Base-by-base conservation (phyloP, 2,888 invertebrate genomes). In the Thymelicus sylvestris region DNA sequence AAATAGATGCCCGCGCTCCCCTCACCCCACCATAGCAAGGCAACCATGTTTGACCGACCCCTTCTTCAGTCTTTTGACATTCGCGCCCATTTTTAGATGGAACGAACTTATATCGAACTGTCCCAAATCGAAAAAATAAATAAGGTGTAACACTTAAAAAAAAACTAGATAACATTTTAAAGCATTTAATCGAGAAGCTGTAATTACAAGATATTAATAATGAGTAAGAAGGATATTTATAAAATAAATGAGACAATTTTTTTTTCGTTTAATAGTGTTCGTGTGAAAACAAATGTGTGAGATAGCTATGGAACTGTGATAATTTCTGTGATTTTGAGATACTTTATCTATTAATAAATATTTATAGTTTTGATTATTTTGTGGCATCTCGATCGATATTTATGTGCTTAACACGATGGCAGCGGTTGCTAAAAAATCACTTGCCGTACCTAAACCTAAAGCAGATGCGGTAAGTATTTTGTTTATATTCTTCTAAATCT, bases 31-130 rank as follows among this genome's bases (percentile, higher is more conserved):
- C 78, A 77, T 78, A 78, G 80, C 83, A 76, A 79, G 81, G 79
- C 83, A 81, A 82, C 82, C 79, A 84, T 83, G 82, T 80, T 81
- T 78, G 77, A 82, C 78, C 89, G 87, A 89, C 90, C 89, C 88
- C 86, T 83, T 85, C 86, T 83, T 92, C 91, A 92, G 93, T 93
- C 92, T 90, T 92, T 92, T 92, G 93, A 90, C 91, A 89, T 90
- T 87, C 93, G 93, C 92, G 87, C 89, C 90, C 92, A 90, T 91
- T 92, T 93, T 92, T 89, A 92, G 88, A 91, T 92, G 90, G 86
- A 91, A 91, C 92, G 88, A 31, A 91, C 79, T 83, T 79, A 81
- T 78, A 90, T 75, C 91, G 90, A 92, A 89, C 82, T 85, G 81
- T 80, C 85, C 81, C 77, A 81, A 84, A 86, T 84, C 89, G 89